Evolutionary conservation across 2,888 invertebrate genomes (phyloP), one percentile per base, ranked within the genome.

Genomic region (Orthonychiurus folsomi): DNA sequence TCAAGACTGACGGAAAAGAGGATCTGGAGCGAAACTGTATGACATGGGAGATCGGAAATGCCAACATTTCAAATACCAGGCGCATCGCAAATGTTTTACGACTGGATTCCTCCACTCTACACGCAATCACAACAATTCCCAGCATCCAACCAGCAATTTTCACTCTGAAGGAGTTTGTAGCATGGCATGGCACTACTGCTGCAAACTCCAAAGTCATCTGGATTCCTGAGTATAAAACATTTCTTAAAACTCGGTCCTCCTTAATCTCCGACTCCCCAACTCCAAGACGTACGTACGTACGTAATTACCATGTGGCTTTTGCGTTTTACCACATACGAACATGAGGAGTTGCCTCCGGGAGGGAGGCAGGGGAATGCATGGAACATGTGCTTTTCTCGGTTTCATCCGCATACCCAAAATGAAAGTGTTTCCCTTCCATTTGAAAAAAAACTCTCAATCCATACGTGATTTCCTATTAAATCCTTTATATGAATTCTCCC

Each of bases 91-190:
- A 37, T 5, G 5, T 9, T 37, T 37, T 37, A 5, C 37, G 37
- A 37, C 9, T 37, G 37, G 37, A 37, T 37, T 37, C 37, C 15
- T 37, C 37, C 5, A 37, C 37, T 37, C 37, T 15, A 9, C 37
- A 37, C 37, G 37, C 37, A 37, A 37, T 37, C 37, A 37, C 37
- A 37, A 37, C 37, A 37, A 37, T 37, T 37, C n/a, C n/a, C 37
- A 37, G 15, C 37, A 5, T 9, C 15, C 37, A 37, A 37, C 37
- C 37, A 37, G 37, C 37, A 37, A 37, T 37, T 37, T 37, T 37
- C 37, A 37, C 37, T 37, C 37, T 9, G 37, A 37, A 37, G 37
- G 37, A 37, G 37, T 15, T 37, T 37, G n/a, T n/a, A n/a, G n/a
- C n/a, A n/a, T n/a, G n/a, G n/a, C n/a, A n/a, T n/a, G n/a, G n/a